phyloP scores from a whole-genome alignment of 2,797 vertebrate species.

The Megaceryle alcyon region DNA sequence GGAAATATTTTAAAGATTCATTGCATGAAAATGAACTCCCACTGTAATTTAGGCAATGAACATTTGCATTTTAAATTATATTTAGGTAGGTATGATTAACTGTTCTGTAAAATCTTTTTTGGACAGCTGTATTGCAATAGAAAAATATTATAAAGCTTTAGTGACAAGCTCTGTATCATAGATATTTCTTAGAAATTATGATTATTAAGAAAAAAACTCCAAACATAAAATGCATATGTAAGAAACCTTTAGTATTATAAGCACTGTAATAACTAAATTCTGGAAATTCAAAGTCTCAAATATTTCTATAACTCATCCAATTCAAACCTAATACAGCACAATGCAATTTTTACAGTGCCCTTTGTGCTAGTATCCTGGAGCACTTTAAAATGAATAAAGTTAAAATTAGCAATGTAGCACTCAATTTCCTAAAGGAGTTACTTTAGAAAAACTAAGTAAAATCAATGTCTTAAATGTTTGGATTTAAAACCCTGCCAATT shows the following conservation, averaged over 20 bases:
- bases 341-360: conserved; percentile 38
- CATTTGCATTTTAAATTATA: conserved; percentile 20
- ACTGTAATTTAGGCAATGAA: not conserved
- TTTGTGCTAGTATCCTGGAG: conserved; percentile 66
- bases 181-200: conserved; percentile 5
- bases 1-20: not conserved
- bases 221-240: conserved; percentile 33
- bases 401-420: conserved; percentile 68
- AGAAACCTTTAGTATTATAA: conserved; percentile 45
- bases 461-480: conserved; percentile 68
- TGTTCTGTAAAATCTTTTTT: not conserved
- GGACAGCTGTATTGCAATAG: not conserved
- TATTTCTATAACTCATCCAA: conserved; percentile 44
- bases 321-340: conserved; percentile 54
- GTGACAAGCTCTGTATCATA: not conserved
- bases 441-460: conserved; percentile 69
- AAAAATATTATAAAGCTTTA: not conserved
- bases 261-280: conserved; percentile 52
- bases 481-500: conserved; percentile 39
- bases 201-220: not conserved
- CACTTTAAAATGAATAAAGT: conserved; percentile 64
- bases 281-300: conserved; percentile 61
- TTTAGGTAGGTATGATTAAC: not conserved
- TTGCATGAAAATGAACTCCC: not conserved
- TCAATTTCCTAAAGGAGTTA: conserved; percentile 71